Evolutionary conservation across 92 coral and sea anemone species (phyloP).

Genomic region (Actinostola sp.): DNA sequence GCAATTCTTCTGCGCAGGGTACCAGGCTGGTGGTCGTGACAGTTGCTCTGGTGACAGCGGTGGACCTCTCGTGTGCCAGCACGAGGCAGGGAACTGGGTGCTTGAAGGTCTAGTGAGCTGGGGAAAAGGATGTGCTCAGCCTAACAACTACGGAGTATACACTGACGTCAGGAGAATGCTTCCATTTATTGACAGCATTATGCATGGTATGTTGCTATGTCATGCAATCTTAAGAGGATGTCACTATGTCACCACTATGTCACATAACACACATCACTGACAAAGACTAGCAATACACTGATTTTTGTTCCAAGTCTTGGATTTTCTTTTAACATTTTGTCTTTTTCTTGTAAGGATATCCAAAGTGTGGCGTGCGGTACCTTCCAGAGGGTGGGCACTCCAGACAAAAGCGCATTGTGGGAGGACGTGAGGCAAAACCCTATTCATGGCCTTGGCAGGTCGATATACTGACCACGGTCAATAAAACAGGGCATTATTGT

Average conservation of each 20-base stretch:
- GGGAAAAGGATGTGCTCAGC: conserved; percentile 91
- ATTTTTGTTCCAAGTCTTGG: too few relatives aligned
- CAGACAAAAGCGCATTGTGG: conserved; percentile 76
- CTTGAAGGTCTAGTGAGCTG: conserved; percentile 87
- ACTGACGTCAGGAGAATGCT: conserved; percentile 76
- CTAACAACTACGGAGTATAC: conserved; percentile 88
- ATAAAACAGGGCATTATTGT: conserved; percentile 71
- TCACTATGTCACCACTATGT: background rate
- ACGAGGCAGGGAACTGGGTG: conserved; percentile 80
- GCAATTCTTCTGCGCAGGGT: conserved; percentile 90
- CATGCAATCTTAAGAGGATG: background rate
- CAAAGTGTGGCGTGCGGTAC: conserved; percentile 76
- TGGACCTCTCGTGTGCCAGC: conserved; percentile 92
- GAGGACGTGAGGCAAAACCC: conserved; percentile 87
- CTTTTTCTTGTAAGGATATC: too few relatives aligned
- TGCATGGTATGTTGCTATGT: conserved; percentile 68
- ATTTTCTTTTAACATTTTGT: too few relatives aligned
- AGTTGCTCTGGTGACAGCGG: conserved; percentile 96
- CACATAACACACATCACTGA: background rate
- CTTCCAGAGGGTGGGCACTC: conserved; percentile 36
- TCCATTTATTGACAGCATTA: conserved; percentile 81
- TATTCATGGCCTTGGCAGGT: conserved; percentile 99
- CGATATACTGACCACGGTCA: conserved; percentile 62
- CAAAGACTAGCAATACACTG: too few relatives aligned
- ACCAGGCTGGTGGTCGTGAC: conserved; percentile 80